phyloP scores from a whole-genome alignment of 2,888 invertebrate genomes.

The Heteropelma amictum region DNA sequence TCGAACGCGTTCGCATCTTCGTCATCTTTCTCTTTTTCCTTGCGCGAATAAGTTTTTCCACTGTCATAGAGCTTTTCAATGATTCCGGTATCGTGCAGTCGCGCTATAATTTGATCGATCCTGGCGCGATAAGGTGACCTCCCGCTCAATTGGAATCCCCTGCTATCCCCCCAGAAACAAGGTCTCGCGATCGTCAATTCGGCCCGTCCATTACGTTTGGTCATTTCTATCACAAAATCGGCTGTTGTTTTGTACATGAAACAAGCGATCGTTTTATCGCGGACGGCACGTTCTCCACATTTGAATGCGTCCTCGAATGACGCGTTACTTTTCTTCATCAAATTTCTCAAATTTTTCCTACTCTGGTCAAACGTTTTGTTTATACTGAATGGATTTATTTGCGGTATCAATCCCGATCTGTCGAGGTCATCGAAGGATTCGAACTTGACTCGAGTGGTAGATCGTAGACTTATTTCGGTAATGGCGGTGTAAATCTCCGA shows the following conservation, averaged over 20 bases:
- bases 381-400: conserved; percentile 6
- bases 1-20: neutral
- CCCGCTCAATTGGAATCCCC: conserved; percentile 14
- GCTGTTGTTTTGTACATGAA: conserved; percentile 5
- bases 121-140: conserved; percentile 16
- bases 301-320: neutral
- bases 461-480: conserved; percentile 30
- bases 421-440: conserved; percentile 45
- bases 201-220: too few relatives aligned
- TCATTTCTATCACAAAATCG: too few relatives aligned
- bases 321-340: conserved; percentile 6
- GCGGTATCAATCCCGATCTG: conserved; percentile 38
- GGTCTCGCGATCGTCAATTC: too few relatives aligned
- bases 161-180: conserved; percentile 36
- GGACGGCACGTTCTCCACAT: neutral
- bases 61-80: neutral
- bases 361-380: conserved; percentile 24
- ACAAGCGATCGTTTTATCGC: conserved; percentile 24
- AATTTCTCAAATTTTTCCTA: neutral
- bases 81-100: neutral
- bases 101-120: neutral
- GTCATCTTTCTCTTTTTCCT: neutral
- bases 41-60: neutral
- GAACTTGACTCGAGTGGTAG: conserved; percentile 4
- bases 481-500: conserved; percentile 44